Conservation (phyloP, 2,797 vertebrate species). For the Loriculus beryllinus region DNA sequence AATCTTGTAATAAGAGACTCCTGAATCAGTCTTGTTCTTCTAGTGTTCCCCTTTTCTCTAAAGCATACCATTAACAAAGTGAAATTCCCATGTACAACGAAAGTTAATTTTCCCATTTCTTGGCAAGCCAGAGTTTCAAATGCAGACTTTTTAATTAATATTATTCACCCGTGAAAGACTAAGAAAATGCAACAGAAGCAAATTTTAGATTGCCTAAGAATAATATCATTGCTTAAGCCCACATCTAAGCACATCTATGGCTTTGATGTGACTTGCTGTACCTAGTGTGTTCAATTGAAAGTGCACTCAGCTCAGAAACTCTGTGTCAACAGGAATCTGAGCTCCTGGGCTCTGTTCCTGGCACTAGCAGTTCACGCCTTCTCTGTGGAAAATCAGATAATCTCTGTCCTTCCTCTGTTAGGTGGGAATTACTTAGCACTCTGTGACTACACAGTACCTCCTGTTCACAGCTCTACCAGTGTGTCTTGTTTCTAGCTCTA, state of each 20-base stretch:
- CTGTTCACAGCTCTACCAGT: not conserved
- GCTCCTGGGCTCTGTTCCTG: not conserved
- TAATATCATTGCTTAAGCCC: not conserved
- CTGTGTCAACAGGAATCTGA: not conserved
- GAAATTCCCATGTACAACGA: not conserved
- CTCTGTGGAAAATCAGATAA: not conserved
- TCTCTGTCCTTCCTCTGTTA: not conserved
- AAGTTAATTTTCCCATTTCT: constrained; percentile 28
- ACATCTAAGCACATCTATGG: not conserved
- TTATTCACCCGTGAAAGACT: not conserved
- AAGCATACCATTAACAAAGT: constrained; percentile 13
- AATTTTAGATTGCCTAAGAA: not conserved
- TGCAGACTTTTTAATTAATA: not conserved
- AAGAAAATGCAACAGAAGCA: not conserved
- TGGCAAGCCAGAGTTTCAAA: not conserved
- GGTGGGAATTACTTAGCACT: not conserved
- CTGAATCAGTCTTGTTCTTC: constrained; percentile 24
- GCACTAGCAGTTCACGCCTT: not conserved
- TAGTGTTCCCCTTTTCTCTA: not conserved
- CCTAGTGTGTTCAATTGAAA: not conserved
- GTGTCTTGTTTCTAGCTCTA: not conserved
- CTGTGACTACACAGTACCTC: not conserved
- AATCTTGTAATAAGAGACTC: constrained; percentile 43
- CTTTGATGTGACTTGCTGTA: not conserved
- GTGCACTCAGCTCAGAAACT: not conserved